These are phyloP conservation scores for Psittacula cyanocephala DNA, from an alignment of 2,113 vertebrate genomes.

Conservation along the genomic window DNA sequence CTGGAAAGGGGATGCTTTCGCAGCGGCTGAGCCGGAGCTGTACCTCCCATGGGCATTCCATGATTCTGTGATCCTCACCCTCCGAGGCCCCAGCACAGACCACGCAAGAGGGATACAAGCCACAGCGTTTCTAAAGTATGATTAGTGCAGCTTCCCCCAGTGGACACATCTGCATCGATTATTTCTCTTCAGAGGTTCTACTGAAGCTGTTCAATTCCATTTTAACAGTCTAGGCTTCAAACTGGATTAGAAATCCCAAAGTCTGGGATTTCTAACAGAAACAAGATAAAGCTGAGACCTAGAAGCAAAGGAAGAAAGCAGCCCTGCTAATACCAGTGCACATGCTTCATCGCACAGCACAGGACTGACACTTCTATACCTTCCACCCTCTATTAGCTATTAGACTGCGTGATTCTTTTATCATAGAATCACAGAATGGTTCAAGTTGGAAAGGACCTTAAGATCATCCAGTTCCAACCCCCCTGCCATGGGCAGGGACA, in stretches of 20 bases:
- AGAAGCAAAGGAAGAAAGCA: background rate
- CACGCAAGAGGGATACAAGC: background rate
- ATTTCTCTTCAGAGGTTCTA: background rate
- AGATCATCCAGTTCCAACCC: background rate
- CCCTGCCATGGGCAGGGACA: background rate
- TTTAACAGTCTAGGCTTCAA: background rate
- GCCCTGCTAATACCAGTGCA: background rate
- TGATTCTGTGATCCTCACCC: background rate
- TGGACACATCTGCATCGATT: background rate
- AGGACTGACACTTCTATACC: background rate
- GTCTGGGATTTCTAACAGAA: background rate
- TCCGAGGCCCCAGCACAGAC: background rate
- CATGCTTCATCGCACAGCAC: background rate
- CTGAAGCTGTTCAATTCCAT: background rate
- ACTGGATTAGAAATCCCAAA: background rate
- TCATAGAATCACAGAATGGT: background rate
- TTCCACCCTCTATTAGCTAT: background rate
- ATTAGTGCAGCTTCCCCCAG: background rate
- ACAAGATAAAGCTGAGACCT: background rate
- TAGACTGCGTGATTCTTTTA: background rate
- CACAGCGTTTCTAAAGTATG: background rate
- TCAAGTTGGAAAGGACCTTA: background rate
- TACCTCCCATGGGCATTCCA: background rate
- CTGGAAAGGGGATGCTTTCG: rapidly evolving
- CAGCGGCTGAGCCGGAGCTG: background rate